Conservation (phyloP, 2,888 invertebrate species). For the Gerris lacustris region DNA sequence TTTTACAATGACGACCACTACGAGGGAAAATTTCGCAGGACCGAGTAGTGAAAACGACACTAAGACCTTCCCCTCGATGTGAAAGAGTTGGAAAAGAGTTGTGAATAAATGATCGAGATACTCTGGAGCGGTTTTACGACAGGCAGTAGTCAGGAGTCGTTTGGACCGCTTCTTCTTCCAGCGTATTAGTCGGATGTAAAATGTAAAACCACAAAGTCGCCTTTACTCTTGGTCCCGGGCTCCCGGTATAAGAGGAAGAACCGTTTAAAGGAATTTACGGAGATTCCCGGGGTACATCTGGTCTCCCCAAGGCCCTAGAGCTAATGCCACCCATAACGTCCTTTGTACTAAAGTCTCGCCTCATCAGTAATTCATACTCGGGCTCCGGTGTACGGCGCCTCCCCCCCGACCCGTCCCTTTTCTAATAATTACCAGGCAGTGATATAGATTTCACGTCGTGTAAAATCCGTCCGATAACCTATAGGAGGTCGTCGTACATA, state of each 20-base stretch:
- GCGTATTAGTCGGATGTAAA: neutral
- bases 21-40: neutral
- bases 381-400: neutral
- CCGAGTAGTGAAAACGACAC: neutral
- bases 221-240: neutral
- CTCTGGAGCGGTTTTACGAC: too few species aligned
- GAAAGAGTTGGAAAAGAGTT: neutral
- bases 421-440: neutral
- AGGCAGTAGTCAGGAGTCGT: too few species aligned
- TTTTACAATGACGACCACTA: neutral
- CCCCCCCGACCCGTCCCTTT: neutral
- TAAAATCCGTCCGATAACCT: neutral
- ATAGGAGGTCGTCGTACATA: neutral
- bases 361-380: slow-evolving; percentile 3
- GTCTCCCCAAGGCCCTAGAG: neutral
- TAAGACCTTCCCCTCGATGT: neutral
- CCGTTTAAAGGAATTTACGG: slow-evolving; percentile 3
- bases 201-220: neutral
- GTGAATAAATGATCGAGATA: neutral
- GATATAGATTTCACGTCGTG: neutral
- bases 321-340: neutral
- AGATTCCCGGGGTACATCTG: slow-evolving; percentile 1
- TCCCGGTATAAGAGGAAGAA: neutral
- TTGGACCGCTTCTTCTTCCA: too few species aligned
- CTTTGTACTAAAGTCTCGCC: neutral